A percentile compares a stretch with the other conserved stretches of the same genome.
phyloP scores from a whole-genome alignment of 2,888 invertebrate genomes.

The Byasa hedistus region DNA sequence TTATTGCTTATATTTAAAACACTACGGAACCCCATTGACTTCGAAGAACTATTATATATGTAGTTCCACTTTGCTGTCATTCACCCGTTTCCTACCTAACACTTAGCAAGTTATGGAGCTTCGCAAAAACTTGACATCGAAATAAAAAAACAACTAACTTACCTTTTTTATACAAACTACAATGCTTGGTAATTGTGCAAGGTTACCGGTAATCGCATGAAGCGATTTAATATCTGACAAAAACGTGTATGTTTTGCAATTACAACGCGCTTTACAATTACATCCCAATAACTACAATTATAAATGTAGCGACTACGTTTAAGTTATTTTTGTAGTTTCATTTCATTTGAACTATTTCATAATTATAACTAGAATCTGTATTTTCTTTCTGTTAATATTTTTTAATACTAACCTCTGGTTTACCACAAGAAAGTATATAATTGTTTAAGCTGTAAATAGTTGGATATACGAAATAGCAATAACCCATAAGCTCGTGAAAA shows the following conservation, averaged over 20 bases:
- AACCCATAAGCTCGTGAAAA: no score
- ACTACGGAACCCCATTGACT: no score
- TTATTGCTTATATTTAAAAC: no score
- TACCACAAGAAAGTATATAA: no score
- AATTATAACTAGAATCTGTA: no score
- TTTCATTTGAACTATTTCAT: no score
- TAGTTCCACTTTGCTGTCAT: neutral
- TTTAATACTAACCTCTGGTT: no score
- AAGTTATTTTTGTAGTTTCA: no score
- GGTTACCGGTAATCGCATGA: slow-evolving; percentile 13
- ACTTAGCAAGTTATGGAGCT: slow-evolving; percentile 1
- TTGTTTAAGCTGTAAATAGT: no score
- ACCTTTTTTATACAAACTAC: slow-evolving; percentile 18
- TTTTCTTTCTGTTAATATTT: no score
- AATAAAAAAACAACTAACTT: neutral
- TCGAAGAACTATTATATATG: no score
- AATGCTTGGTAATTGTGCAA: slow-evolving; percentile 15
- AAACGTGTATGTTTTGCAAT: slow-evolving; percentile 5
- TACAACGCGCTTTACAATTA: slow-evolving; percentile 2
- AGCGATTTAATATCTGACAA: slow-evolving; percentile 1
- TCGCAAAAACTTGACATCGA: slow-evolving; percentile 22
- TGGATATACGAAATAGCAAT: no score
- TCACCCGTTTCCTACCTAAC: slow-evolving; percentile 7
- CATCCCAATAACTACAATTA: neutral
- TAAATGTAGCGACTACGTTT: neutral